Evolutionary conservation across 1,140 invertebrate genomes (phyloP).

Genomic region (Drosophila sp.): DNA sequence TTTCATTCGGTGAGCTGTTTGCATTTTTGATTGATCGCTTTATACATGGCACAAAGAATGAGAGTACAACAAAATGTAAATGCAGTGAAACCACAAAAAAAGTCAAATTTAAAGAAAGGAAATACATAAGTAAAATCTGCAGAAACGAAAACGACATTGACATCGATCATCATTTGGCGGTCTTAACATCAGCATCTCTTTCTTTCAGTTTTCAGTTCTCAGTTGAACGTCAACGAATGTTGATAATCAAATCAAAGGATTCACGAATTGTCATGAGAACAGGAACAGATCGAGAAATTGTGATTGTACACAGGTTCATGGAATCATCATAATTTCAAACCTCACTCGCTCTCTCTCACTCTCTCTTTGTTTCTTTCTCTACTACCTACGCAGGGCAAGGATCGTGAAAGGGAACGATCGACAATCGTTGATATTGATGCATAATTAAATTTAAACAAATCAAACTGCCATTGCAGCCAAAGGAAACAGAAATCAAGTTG

Average conservation of each 20-base stretch:
- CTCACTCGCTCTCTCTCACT: not conserved
- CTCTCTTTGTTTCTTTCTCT: no score
- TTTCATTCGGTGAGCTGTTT: constrained; percentile 53
- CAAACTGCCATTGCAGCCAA: constrained; percentile 74
- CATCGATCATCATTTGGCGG: constrained; percentile 82
- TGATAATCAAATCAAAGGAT: constrained; percentile 77
- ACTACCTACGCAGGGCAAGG: constrained; percentile 9
- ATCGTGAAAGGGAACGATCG: constrained; percentile 42
- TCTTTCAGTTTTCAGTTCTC: not conserved
- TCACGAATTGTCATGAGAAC: constrained; percentile 29
- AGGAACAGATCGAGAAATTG: constrained; percentile 37
- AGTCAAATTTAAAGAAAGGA: constrained; percentile 10
- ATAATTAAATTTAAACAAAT: constrained; percentile 84
- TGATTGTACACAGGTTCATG: constrained; percentile 37
- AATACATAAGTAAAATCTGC: constrained; percentile 5
- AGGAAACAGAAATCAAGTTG: constrained; percentile 83
- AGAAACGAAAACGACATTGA: constrained; percentile 28
- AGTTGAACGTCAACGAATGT: constrained; percentile 52
- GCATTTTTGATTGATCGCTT: constrained; percentile 84
- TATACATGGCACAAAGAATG: constrained; percentile 68
- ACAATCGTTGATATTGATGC: constrained; percentile 72
- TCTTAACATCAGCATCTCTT: not conserved
- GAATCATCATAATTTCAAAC: constrained; percentile 69
- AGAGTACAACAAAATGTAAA: constrained; percentile 75
- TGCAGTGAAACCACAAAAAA: constrained; percentile 43